These are phyloP conservation scores for Prorops nasuta DNA, from an alignment of 1,140 invertebrate genomes.

Conservation along the genomic window DNA sequence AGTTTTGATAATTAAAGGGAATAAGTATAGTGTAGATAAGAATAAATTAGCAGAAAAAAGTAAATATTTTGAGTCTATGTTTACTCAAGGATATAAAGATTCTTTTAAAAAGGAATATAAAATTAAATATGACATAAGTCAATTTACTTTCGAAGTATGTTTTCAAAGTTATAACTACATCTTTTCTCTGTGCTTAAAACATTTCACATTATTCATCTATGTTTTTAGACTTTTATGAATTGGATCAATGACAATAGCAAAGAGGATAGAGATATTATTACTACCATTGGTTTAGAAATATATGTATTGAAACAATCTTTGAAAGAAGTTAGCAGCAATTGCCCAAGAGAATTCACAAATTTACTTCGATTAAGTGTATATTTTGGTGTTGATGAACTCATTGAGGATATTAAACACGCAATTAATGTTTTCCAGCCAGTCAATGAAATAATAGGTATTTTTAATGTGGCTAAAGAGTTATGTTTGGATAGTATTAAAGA, in stretches of 20 bases:
- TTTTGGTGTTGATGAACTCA: conserved; percentile 29
- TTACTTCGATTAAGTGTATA: conserved; percentile 29
- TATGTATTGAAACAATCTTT: conserved; percentile 19
- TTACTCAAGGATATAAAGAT: conserved; percentile 28
- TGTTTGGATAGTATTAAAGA: conserved; percentile 17
- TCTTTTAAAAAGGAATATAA: conserved; percentile 15
- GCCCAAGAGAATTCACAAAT: conserved; percentile 16
- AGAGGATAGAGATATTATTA: background rate
- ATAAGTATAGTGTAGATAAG: too few species aligned
- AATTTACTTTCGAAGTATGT: conserved; percentile 25
- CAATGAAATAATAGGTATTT: conserved; percentile 25
- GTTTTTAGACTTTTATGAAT: conserved; percentile 29
- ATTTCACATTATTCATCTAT: too few species aligned
- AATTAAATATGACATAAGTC: conserved; percentile 31
- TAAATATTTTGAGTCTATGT: conserved; percentile 27
- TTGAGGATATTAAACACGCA: conserved; percentile 16
- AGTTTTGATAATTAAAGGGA: too few species aligned
- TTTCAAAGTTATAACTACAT: too few species aligned
- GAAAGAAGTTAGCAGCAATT: conserved; percentile 14
- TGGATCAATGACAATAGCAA: conserved; percentile 23
- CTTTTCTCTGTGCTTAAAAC: too few species aligned
- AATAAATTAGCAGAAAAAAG: too few species aligned
- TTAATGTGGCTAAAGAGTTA: conserved; percentile 30
- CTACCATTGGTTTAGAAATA: too few species aligned
- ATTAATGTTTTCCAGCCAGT: conserved; percentile 21